Conservation (phyloP, 2,797 vertebrate species). For the Leuciscus waleckii region DNA sequence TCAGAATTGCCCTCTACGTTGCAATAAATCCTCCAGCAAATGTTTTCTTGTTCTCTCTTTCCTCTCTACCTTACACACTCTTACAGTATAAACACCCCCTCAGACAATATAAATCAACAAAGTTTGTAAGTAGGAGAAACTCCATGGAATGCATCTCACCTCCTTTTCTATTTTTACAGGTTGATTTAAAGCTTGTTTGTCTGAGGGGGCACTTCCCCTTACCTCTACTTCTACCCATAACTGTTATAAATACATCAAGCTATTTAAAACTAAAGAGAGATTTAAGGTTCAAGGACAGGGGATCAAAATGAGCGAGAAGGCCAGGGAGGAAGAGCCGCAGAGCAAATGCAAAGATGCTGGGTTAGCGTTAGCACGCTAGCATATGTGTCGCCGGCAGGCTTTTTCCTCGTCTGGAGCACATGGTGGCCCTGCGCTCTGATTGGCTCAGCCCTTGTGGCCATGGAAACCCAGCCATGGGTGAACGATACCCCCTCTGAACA, state of each 20-base stretch:
- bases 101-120: slow-evolving; percentile 37
- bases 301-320: background rate
- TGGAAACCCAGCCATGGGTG: slow-evolving; percentile 78
- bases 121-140: slow-evolving; percentile 17
- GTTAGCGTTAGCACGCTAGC: slow-evolving; percentile 69
- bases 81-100: slow-evolving; percentile 42
- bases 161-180: slow-evolving; percentile 54
- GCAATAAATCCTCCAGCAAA: slow-evolving; percentile 24
- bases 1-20: slow-evolving; percentile 8
- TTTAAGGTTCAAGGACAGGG: slow-evolving; percentile 22
- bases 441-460: slow-evolving; percentile 72
- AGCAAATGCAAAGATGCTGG: slow-evolving; percentile 48
- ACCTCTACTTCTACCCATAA: slow-evolving; percentile 11
- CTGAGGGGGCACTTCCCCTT: slow-evolving; percentile 39
- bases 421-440: slow-evolving; percentile 69
- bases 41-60: slow-evolving; percentile 4
- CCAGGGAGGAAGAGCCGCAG: slow-evolving; percentile 7
- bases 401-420: slow-evolving; percentile 72
- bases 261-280: slow-evolving; percentile 34
- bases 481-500: slow-evolving; percentile 78
- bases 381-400: slow-evolving; percentile 71
- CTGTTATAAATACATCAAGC: slow-evolving; percentile 59
- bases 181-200: slow-evolving; percentile 62
- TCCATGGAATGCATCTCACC: slow-evolving; percentile 16
- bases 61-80: slow-evolving; percentile 15